These are phyloP conservation scores for Electrona antarctica DNA, from an alignment of 2,113 vertebrate genomes.

Conservation along the genomic window DNA sequence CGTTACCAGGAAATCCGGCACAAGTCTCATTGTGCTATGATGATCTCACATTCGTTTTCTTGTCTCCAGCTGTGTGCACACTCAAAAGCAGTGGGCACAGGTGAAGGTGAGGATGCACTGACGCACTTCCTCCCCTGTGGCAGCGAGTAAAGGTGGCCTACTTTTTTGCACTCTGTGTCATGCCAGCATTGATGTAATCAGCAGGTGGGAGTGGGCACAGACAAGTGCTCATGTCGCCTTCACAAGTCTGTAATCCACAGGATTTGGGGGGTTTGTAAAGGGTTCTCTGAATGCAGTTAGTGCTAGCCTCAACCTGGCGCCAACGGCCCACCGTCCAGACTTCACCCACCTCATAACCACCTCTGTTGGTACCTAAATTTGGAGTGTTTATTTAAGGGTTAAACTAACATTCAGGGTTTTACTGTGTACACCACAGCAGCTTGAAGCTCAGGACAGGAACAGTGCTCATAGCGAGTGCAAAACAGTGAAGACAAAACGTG, in stretches of 20 bases:
- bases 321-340: slow-evolving; percentile 41
- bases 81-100: slow-evolving; percentile 38
- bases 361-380: slow-evolving; percentile 1
- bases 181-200: slow-evolving; percentile 73
- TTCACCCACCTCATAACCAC: slow-evolving; percentile 44
- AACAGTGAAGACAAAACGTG: slow-evolving; percentile 38
- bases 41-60: slow-evolving; percentile 48
- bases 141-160: slow-evolving; percentile 72
- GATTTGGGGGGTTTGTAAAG: slow-evolving; percentile 44
- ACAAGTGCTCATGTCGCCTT: slow-evolving; percentile 33
- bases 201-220: slow-evolving; percentile 33
- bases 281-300: slow-evolving; percentile 54
- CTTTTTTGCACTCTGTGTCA: slow-evolving; percentile 61
- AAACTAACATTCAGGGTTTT: too few species aligned
- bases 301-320: slow-evolving; percentile 51
- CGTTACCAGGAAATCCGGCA: slow-evolving; percentile 46
- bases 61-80: slow-evolving; percentile 62
- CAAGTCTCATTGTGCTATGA: slow-evolving; percentile 39
- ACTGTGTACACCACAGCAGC: not conserved
- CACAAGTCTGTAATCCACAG: slow-evolving; percentile 48
- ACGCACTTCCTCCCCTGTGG: slow-evolving; percentile 72
- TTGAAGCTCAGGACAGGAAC: not conserved
- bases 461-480: slow-evolving; percentile 34
- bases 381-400: not conserved
- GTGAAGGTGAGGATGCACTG: slow-evolving; percentile 58